Conservation (phyloP, 2,113 vertebrate genomes). For the Lepisosteus osseus region DNA sequence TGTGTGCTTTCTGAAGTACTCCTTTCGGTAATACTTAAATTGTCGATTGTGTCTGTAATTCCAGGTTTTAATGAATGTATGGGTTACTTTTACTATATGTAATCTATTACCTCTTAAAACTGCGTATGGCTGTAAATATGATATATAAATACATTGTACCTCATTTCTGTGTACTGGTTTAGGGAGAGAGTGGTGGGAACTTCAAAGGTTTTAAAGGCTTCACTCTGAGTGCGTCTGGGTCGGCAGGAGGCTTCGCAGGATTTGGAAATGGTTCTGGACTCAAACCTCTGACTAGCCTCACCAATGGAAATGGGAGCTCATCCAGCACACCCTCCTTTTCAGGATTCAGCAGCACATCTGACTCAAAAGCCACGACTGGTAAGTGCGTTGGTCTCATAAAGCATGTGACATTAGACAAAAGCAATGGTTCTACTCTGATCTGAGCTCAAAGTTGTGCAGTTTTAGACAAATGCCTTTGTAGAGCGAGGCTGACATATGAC, state of each 20-base stretch:
- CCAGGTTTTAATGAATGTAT: no score
- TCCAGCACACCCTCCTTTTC: constrained; percentile 47
- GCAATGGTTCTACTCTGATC: neutral
- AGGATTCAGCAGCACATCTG: constrained; percentile 40
- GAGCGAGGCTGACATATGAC: no score
- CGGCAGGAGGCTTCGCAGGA: constrained; percentile 55
- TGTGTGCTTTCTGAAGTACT: no score
- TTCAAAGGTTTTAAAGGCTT: constrained; percentile 92
- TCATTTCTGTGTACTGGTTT: constrained; percentile 11
- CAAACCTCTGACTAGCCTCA: constrained; percentile 68
- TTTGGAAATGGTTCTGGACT: constrained; percentile 72
- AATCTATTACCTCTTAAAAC: no score
- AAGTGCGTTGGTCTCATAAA: constrained; percentile 42
- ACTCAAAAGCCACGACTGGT: constrained; percentile 65
- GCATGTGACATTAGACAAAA: neutral
- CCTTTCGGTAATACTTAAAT: no score
- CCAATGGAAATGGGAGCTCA: constrained; percentile 72
- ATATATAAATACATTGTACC: no score
- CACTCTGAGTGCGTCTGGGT: constrained; percentile 50
- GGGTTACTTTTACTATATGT: no score
- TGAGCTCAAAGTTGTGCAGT: neutral
- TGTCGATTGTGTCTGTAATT: no score
- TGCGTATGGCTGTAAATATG: no score
- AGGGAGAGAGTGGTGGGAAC: constrained; percentile 77
- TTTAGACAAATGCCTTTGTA: neutral